Percentiles rank a stretch among this genome's conserved stretches.
phyloP scores from a whole-genome alignment of 2,113 vertebrate species.

The rabbit (Oryctolagus cuniculus) region DNA sequence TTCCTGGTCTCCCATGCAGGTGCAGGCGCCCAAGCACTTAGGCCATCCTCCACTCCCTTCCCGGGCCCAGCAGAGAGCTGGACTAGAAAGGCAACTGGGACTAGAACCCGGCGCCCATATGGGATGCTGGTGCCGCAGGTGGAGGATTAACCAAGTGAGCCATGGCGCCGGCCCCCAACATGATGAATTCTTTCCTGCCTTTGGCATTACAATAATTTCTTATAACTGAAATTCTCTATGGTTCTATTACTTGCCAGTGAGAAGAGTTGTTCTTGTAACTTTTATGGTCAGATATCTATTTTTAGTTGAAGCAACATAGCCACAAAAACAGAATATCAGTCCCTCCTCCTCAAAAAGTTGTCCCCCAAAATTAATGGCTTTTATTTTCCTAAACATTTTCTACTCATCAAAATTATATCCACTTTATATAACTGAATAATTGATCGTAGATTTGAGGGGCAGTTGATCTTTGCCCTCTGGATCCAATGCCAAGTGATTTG shows the following conservation, averaged over 20 bases:
- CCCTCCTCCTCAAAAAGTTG: neutral
- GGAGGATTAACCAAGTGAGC: no score
- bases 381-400: conserved; percentile 17
- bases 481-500: conserved; percentile 28
- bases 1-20: no score
- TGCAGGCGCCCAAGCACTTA: no score
- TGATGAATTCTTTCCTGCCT: neutral
- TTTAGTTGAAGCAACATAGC: conserved; percentile 46
- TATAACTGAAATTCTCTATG: neutral
- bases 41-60: no score
- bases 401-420: neutral
- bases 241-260: conserved; percentile 30
- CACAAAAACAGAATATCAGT: neutral
- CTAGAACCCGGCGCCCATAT: no score
- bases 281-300: conserved; percentile 43
- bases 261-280: neutral
- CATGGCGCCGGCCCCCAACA: neutral
- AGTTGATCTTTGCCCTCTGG: neutral
- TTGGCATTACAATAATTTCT: conserved; percentile 38
- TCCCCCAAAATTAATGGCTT: neutral
- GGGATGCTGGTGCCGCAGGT: no score
- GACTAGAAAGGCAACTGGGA: no score
- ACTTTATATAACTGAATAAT: conserved; percentile 21
- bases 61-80: no score
- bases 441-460: neutral